phyloP scores from a whole-genome alignment of 1,140 invertebrate genomes.

The Euglossa dilemma region DNA sequence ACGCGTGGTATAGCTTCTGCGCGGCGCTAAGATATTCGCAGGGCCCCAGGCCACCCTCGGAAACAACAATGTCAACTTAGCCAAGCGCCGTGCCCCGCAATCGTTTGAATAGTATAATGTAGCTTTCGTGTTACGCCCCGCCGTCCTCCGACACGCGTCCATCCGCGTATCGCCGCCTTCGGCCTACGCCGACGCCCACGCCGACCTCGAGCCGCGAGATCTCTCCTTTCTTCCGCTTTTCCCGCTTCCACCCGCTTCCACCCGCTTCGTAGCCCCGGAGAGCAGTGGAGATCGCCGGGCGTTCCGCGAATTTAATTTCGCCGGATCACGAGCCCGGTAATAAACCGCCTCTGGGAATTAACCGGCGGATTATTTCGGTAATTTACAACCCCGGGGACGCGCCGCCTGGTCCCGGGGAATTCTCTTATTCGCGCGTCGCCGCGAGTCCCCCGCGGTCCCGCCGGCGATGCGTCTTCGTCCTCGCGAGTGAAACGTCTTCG shows the following conservation, averaged over 20 bases:
- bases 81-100: conserved; percentile 66
- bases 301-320: conserved; percentile 79
- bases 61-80: conserved; percentile 82
- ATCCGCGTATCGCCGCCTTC: conserved; percentile 18
- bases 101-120: conserved; percentile 80
- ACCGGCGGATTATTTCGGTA: conserved; percentile 80
- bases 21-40: conserved; percentile 77
- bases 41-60: conserved; percentile 75
- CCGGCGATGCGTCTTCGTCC: background rate
- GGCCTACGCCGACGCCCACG: background rate
- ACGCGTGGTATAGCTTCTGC: conserved; percentile 59
- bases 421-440: conserved; percentile 71
- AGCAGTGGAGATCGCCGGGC: no score
- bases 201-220: background rate
- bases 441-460: no score
- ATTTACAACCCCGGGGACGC: conserved; percentile 77
- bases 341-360: conserved; percentile 79
- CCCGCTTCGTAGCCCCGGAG: background rate
- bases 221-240: background rate
- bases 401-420: conserved; percentile 52
- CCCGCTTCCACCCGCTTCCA: no score
- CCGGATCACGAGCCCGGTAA: conserved; percentile 74
- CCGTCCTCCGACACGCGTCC: conserved; percentile 28
- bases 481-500: background rate
- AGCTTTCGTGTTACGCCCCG: conserved; percentile 74